Evolutionary conservation across 1,140 invertebrate genomes (phyloP).

Genomic region (Drosophila yakuba): DNA sequence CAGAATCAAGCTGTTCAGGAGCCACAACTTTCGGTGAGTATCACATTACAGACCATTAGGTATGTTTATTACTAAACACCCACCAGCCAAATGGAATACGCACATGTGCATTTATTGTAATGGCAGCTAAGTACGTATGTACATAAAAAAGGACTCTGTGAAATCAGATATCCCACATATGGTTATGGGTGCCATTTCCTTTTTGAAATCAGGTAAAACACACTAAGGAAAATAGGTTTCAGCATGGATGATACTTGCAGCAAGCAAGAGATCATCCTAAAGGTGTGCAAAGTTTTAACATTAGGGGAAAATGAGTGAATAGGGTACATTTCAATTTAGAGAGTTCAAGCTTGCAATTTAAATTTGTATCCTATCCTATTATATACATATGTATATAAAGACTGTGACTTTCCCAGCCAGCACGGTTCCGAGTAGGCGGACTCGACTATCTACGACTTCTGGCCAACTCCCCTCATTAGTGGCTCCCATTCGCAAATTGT

Average conservation of each 20-base stretch:
- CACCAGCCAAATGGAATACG: conserved; percentile 10
- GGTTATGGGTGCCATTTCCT: neutral
- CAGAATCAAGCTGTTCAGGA: conserved; percentile 46
- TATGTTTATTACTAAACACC: neutral
- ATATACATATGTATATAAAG: neutral
- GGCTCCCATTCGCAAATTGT: conserved; percentile 15
- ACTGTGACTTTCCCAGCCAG: neutral
- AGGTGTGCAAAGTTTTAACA: no score
- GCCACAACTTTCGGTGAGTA: conserved; percentile 72
- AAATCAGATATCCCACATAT: conserved; percentile 16
- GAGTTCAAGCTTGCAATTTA: no score
- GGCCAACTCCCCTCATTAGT: conserved; percentile 21
- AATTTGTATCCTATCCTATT: neutral
- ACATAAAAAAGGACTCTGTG: conserved; percentile 8
- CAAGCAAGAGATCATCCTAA: no score
- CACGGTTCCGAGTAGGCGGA: neutral
- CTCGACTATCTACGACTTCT: neutral
- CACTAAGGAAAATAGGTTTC: no score
- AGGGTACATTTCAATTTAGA: no score
- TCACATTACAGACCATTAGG: conserved; percentile 28
- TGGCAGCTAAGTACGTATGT: no score
- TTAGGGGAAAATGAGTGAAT: no score
- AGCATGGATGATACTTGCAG: no score
- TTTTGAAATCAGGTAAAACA: neutral
- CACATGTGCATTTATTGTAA: conserved; percentile 23